Evolutionary conservation across 2,113 vertebrate genomes (phyloP).

Genomic region (Malaclemys terrapin): DNA sequence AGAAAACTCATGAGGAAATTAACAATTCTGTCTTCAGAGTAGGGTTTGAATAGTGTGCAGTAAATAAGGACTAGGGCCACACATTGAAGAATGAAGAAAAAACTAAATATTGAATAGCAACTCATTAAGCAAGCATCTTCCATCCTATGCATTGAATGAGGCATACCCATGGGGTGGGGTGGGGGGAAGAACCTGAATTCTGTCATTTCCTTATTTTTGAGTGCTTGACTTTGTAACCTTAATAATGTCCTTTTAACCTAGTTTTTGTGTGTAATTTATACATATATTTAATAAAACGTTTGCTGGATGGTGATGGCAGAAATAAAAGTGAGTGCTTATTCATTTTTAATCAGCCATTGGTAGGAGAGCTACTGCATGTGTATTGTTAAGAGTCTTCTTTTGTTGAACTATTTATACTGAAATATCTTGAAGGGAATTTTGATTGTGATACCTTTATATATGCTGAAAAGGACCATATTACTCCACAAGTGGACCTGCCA

Average conservation of each 20-base stretch:
- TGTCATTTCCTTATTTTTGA: fast-evolving
- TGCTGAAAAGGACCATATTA: neutral
- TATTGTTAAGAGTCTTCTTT: neutral
- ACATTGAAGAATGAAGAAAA: no score
- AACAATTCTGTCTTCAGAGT: no score
- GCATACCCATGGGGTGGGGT: no score
- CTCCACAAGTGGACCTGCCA: neutral
- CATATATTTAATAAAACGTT: constrained; percentile 20
- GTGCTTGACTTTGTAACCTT: neutral
- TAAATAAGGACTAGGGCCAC: no score
- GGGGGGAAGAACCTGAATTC: fast-evolving
- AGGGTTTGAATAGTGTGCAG: no score
- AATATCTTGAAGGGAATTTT: neutral
- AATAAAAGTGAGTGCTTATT: neutral
- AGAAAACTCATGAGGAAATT: no score
- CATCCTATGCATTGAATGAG: no score
- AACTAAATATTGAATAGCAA: no score
- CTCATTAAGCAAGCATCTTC: no score
- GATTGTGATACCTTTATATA: neutral
- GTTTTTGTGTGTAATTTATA: neutral
- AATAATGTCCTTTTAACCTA: neutral
- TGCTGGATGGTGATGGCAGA: neutral
- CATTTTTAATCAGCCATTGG: constrained; percentile 12
- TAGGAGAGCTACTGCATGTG: neutral
- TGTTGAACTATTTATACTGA: neutral